Conservation (phyloP, 2,888 invertebrate species). For the Oligia fasciuncula region DNA sequence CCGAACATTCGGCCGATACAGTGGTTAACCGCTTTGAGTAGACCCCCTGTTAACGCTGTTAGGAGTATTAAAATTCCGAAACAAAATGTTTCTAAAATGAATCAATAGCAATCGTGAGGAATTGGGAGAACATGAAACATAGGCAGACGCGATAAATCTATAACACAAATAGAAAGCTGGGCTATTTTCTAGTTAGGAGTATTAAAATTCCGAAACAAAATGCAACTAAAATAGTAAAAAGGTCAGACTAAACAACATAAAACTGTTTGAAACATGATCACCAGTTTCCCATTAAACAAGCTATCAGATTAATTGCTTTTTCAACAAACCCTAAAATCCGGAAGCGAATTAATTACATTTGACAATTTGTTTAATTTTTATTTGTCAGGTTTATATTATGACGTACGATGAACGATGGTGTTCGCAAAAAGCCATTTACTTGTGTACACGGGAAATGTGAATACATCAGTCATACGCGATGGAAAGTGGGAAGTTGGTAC, state of each 20-base stretch:
- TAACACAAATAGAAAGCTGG: background rate
- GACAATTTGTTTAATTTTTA: slow-evolving; percentile 41
- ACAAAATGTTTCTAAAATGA: too few species aligned
- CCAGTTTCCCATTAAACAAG: slow-evolving; percentile 43
- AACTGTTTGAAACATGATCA: slow-evolving; percentile 24
- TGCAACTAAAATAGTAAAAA: slow-evolving; percentile 1
- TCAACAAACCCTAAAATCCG: slow-evolving; percentile 33
- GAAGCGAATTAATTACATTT: slow-evolving; percentile 32
- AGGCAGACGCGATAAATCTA: background rate
- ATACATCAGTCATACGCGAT: slow-evolving; percentile 56
- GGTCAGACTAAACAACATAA: background rate
- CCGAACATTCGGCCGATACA: too few species aligned
- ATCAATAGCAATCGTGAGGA: background rate
- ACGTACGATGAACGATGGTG: slow-evolving; percentile 57
- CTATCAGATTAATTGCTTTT: slow-evolving; percentile 46
- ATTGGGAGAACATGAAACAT: slow-evolving; percentile 17
- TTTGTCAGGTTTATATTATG: slow-evolving; percentile 39
- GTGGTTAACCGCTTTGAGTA: too few species aligned
- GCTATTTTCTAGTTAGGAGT: background rate
- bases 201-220: background rate
- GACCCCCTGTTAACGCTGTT: too few species aligned
- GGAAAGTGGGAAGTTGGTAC: slow-evolving; percentile 22
- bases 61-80: background rate
- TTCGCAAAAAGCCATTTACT: slow-evolving; percentile 52
- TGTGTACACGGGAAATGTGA: slow-evolving; percentile 47